A percentile compares a stretch with the other conserved stretches of the same genome.
These are phyloP conservation scores for Brachypteracias leptosomus DNA, from an alignment of 2,113 vertebrate genomes.

Conservation along the genomic window DNA sequence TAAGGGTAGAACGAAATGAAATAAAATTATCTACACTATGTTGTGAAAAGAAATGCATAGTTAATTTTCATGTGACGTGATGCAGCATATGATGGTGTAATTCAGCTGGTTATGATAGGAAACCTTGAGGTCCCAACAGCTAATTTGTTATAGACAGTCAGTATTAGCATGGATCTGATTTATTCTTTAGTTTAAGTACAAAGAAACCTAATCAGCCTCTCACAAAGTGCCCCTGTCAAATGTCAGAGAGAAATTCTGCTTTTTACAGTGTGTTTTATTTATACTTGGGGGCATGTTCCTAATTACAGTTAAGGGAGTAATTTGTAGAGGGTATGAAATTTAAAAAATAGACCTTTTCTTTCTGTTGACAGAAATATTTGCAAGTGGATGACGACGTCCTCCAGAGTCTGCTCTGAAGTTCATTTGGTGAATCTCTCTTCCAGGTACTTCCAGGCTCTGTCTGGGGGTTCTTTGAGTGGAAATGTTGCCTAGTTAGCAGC, in stretches of 20 bases:
- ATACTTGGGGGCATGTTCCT: slow-evolving; percentile 20
- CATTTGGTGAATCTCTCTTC: neutral
- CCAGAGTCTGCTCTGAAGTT: neutral
- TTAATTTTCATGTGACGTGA: neutral
- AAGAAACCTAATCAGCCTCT: neutral
- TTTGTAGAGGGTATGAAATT: neutral
- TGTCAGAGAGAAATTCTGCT: neutral
- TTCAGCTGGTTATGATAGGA: neutral
- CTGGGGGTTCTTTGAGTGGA: neutral
- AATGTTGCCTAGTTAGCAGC: neutral
- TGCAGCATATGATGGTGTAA: neutral
- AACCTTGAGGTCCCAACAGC: neutral
- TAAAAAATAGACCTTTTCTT: slow-evolving; percentile 20
- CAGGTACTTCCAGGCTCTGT: neutral
- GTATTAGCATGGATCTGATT: neutral
- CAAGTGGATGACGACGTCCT: neutral
- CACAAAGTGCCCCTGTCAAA: neutral
- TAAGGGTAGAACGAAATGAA: neutral
- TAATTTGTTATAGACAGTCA: neutral
- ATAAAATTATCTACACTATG: neutral
- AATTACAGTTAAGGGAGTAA: slow-evolving; percentile 25
- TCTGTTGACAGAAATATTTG: slow-evolving; percentile 17
- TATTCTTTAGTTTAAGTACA: slow-evolving; percentile 1
- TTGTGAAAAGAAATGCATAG: neutral
- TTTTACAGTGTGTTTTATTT: slow-evolving; percentile 11